Conservation (phyloP, 92 coral and sea anemone species). For the Plumapathes pennacea region DNA sequence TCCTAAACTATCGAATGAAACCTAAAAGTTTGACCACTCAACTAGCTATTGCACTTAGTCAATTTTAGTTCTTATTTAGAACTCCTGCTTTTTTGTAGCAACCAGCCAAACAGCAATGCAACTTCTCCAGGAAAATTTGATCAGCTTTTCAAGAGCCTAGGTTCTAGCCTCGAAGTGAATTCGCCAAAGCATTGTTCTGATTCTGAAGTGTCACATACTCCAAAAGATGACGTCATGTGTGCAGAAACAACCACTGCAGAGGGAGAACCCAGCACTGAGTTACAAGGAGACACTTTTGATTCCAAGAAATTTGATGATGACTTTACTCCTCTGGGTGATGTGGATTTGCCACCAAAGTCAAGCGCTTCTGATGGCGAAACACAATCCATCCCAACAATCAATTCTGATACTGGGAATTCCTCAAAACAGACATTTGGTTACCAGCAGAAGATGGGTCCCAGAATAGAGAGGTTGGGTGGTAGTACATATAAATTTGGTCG, state of each 20-base stretch:
- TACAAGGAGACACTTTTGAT: background rate
- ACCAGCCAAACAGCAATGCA: too few species aligned
- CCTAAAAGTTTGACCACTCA: too few species aligned
- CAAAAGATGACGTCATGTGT: conserved; percentile 32
- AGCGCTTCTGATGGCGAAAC: conserved; percentile 3
- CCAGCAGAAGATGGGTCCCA: conserved; percentile 56
- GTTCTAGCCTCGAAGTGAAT: too few species aligned
- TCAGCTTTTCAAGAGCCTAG: too few species aligned
- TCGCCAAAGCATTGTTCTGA: too few species aligned
- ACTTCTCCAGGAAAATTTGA: too few species aligned
- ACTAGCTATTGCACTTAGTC: too few species aligned
- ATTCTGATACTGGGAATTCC: conserved; percentile 24
- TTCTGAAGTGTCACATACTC: conserved; percentile 36
- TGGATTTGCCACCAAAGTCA: conserved; percentile 10
- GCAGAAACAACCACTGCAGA: conserved; percentile 4
- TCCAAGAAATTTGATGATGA: background rate
- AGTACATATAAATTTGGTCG: conserved; percentile 17
- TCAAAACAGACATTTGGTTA: conserved; percentile 57
- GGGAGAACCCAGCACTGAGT: background rate
- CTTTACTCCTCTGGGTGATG: too few species aligned
- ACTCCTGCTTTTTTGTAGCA: too few species aligned
- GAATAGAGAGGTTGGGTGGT: too few species aligned
- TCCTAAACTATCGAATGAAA: too few species aligned
- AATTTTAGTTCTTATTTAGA: too few species aligned
- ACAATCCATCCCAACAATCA: conserved; percentile 11